Conservation (phyloP, 2,888 invertebrate genomes). For the Anodontia alba region DNA sequence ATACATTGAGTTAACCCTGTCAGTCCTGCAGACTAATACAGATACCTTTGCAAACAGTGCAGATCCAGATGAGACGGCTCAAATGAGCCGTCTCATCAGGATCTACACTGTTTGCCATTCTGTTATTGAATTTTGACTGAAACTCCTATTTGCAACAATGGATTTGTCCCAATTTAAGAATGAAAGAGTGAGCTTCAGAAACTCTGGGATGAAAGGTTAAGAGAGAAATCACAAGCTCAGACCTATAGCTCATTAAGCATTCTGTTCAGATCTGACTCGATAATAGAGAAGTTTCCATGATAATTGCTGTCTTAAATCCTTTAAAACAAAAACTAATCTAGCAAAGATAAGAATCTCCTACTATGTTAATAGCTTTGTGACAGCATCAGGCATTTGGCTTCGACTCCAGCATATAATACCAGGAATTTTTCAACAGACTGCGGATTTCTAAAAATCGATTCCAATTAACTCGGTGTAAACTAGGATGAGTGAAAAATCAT, state of each 20-base stretch:
- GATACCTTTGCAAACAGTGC: no score
- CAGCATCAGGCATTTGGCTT: not conserved
- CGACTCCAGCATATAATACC: not conserved
- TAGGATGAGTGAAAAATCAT: constrained; percentile 15
- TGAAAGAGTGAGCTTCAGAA: no score
- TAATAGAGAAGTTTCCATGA: not conserved
- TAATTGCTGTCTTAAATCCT: not conserved
- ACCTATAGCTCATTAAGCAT: not conserved
- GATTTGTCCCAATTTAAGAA: no score
- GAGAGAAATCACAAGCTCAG: no score
- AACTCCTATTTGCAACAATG: no score
- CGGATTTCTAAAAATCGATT: constrained; percentile 2
- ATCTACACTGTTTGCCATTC: no score
- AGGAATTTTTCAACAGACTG: not conserved
- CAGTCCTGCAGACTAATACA: no score
- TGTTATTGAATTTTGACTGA: no score
- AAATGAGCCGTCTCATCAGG: no score
- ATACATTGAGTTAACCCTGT: no score
- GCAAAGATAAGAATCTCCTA: not conserved
- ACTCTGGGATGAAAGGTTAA: no score
- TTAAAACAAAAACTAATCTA: constrained; percentile 13
- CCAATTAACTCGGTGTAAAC: constrained; percentile 7
- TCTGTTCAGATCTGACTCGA: not conserved
- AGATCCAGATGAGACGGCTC: no score
- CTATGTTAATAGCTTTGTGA: not conserved